Evolutionary conservation across 1,140 invertebrate genomes (phyloP), one percentile per base, ranked within the genome.

Genomic region (Microplitis demolitor): DNA sequence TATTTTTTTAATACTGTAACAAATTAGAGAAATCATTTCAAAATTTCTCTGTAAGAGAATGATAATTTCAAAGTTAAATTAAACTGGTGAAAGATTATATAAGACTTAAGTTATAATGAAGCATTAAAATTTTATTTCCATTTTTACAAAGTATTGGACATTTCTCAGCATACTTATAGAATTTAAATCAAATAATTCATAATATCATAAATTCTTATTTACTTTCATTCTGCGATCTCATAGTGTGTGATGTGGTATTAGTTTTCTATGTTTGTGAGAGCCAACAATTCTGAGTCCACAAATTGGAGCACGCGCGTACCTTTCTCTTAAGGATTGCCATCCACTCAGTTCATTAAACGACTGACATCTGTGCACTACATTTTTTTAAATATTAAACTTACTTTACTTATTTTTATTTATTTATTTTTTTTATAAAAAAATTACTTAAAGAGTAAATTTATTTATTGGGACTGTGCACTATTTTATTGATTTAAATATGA

Each of bases 271-370:
- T 11, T 8, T 45, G 62, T 64, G 24, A 64, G 37, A 64, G 39
- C 37, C 62, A 64, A 64, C 39, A 64, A 64, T 35, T 64, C 35
- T 50, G 62, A 50, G 62, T 58, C 62, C 34, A 16, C 62, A 50
- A 64, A 64, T n/a, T 64, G 39, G 62, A 64, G 33, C 62, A 64
- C 62, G 62, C 62, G 62, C 62, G 39, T 50, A 37, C 62, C 62
- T 64, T 64, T 64, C 62, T 64, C 62, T 64, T 35, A 37, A 64
- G 37, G 9, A n/a, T 50, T 45, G 24, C 14, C 4, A 16, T 58
- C 24, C 14, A 58, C 9, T 58, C 24, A 11, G 24, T 16, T 58
- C 56, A 16, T 58, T 8, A 24, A 31, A 6, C 4, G 16, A 24
- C 45, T 64, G 37, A 13, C 62, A 8, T 64, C 13, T 37, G n/a